Evolutionary conservation across 1,140 invertebrate genomes (phyloP), one percentile per base, ranked within the genome.

Genomic region (Leptinotarsa undecemlineata): DNA sequence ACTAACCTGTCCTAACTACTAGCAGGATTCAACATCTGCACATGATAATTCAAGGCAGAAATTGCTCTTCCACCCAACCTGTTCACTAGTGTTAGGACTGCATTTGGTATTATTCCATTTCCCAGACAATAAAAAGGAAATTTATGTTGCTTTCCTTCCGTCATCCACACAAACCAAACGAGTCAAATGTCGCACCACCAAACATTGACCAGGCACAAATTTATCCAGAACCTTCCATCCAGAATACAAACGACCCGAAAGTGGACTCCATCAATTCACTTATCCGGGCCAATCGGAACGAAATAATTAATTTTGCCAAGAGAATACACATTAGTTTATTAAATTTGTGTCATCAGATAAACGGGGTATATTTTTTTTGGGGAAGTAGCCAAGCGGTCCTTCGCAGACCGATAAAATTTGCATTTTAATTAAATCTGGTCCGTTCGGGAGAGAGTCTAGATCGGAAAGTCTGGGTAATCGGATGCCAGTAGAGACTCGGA

Each of bases 341-440:
- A 48, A 48, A 68, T 68, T 68, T 68, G 67, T n/a, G 67, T 68
- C 20, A 68, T 68, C 73, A 74, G 73, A 74, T 75, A 77, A 74
- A 77, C 74, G 71, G 69, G 68, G 62, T 33, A 66, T n/a, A 17
- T 21, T 66, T 74, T 26, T 68, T 68, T 48, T 21, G 26, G 48
- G 66, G 69, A 74, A 74, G 74, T 75, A 77, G 72, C 73, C 62
- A 68, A 72, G 73, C 74, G 66, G 73, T 73, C 76, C 71, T 61
- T 77, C 68, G 73, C 68, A 64, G 51, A 75, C 73, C 68, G 74
- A 77, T 77, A 77, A 77, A 77, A 77, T 77, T 77, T 74, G 76
- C 76, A 77, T 77, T 77, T 77, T 77, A 77, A 77, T 77, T 77
- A 77, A 77, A 77, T 77, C 73, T 77, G 76, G 68, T 73, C 67